A percentile compares a stretch with the other conserved stretches of the same genome.
Conservation (phyloP, 2,888 invertebrate genomes). For the Neoaliturus tenellus region DNA sequence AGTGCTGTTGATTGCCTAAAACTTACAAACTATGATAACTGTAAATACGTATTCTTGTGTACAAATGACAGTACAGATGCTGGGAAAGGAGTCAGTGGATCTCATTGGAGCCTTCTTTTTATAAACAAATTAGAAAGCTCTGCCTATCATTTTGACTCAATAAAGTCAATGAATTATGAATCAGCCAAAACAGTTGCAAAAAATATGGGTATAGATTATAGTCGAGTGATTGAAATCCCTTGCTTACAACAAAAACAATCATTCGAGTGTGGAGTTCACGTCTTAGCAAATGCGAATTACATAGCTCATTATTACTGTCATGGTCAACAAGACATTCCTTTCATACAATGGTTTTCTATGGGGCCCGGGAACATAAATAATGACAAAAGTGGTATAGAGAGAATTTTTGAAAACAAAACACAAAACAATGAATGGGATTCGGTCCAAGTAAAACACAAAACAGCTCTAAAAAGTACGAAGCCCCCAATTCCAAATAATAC, state of each 20-base stretch:
- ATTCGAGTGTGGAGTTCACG: neutral
- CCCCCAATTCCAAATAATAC: neutral
- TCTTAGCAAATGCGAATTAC: neutral
- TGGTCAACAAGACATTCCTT: neutral
- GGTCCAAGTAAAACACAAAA: neutral
- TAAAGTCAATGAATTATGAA: too few relatives aligned
- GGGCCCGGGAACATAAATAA: neutral
- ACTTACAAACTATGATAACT: too few relatives aligned
- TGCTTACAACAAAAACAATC: constrained; percentile 2
- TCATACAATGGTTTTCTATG: neutral
- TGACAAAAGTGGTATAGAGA: neutral
- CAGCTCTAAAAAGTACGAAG: neutral
- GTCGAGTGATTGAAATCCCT: neutral
- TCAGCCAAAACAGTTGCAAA: too few relatives aligned
- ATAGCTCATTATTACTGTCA: neutral
- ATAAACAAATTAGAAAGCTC: too few relatives aligned
- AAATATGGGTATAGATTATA: too few relatives aligned
- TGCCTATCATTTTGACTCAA: too few relatives aligned
- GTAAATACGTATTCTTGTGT: too few relatives aligned
- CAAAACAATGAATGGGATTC: neutral
- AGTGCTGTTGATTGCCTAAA: too few relatives aligned
- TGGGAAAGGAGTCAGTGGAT: too few relatives aligned
- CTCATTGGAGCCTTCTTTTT: too few relatives aligned
- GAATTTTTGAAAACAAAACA: neutral
- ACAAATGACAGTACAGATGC: too few relatives aligned